Base-by-base conservation (phyloP, 2,888 invertebrate species). In the Nemotelus pantherinus region DNA sequence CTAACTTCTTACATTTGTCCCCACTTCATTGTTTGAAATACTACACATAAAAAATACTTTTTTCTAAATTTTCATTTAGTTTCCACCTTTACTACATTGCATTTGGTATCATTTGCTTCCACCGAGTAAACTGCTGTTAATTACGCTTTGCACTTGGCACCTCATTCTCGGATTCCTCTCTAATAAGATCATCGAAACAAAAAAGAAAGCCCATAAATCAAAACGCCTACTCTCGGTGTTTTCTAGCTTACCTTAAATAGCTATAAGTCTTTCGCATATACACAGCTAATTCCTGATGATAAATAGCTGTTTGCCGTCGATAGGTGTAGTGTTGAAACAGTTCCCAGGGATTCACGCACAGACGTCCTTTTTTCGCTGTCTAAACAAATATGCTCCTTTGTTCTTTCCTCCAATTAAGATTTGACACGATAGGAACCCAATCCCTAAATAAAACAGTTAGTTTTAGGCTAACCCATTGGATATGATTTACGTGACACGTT, bases 341-440 rank as follows among this genome's bases (percentile, higher is more conserved):
- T 67, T 67, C 67, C 39, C 67, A 44, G 10, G 67, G 67, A 67
- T 48, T 67, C 50, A 50, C 50, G 50, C 50, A 39, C 2, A 6
- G 43, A 48, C 25, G 50, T 67, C 67, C 25, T 67, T 67, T 67
- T 67, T 39, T 47, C n/a, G 1, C 3, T 50, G 50, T 48, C 5
- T 41, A 67, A 72, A 43, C 58, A 72, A 58, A 72, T 57, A 6
- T 45, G 72, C 25, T 45, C 45, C 41, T 45, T 57, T 58, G 72
- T 58, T 72, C 45, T 9, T 44, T 65, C 65, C 72, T 43, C 58
- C 72, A 72, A 72, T 72, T 72, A 72, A 72, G 72, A 72, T 72
- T 47, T 72, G 72, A 72, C 72, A 44, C 6, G 72, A 72, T 72
- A 72, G 68, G 50, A 58, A 25, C 67, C 72, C 6, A 72, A 39